Percentiles rank a stretch among this genome's conserved stretches.
phyloP scores from a whole-genome alignment of 2,888 invertebrate species.

The Rambutsinella grinnellia region DNA sequence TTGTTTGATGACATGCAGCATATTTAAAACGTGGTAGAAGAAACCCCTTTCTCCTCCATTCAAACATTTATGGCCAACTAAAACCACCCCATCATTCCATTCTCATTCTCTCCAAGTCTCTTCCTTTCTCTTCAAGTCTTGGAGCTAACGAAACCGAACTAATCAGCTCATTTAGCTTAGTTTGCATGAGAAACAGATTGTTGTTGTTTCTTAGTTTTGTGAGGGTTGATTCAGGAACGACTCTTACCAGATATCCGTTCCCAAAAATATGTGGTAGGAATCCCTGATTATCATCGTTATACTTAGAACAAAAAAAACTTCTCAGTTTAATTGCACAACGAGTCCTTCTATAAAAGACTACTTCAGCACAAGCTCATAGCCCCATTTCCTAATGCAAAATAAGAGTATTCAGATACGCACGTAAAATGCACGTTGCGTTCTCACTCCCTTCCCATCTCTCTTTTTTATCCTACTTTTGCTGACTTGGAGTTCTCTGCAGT shows the following conservation, averaged over 20 bases:
- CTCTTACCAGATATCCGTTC: background rate
- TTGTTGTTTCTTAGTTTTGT: slow-evolving; percentile 1
- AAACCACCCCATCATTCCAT: background rate
- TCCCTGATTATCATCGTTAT: background rate
- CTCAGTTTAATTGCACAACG: slow-evolving; percentile 47
- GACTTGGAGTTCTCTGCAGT: slow-evolving; percentile 27
- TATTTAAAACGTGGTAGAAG: no score
- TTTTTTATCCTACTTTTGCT: background rate
- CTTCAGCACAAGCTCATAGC: background rate
- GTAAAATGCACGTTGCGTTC: slow-evolving; percentile 50
- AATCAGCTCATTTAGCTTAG: slow-evolving; percentile 48
- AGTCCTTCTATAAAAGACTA: no score
- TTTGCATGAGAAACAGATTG: slow-evolving; percentile 40
- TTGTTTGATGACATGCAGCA: no score
- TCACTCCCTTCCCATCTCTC: background rate
- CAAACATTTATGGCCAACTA: no score
- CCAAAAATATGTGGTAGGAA: background rate
- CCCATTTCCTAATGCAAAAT: background rate
- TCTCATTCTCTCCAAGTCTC: background rate
- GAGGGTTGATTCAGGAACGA: no score
- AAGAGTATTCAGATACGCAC: slow-evolving; percentile 15
- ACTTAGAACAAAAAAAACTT: slow-evolving; percentile 9
- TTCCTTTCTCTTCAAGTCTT: background rate
- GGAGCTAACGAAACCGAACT: slow-evolving; percentile 44
- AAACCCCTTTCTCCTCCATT: no score